Base-by-base conservation (phyloP, 2,888 invertebrate species). In the Drosophila kambysellisi region DNA sequence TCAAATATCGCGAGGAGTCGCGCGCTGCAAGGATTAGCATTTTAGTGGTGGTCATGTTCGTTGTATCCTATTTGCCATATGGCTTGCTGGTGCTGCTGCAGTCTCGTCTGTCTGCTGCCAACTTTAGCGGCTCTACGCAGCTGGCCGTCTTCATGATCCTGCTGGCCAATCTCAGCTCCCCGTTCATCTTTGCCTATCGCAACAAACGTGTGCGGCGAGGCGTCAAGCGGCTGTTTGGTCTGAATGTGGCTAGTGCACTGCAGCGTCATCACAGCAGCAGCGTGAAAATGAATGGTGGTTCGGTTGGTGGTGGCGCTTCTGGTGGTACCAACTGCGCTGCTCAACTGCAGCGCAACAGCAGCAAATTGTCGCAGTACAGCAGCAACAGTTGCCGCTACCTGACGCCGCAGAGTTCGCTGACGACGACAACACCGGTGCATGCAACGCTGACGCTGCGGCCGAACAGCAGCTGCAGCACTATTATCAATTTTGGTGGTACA, bases 1-100 rank as follows among this genome's bases (percentile, higher is more conserved):
- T 97, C 93, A 95, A 96, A 89, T 97, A 97, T 92, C 95, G 97
- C 62, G 98, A 98, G 92, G 98, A 98, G 93, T 97, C 97, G 81
- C 95, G 97, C 78, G 97, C 98, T 3, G 98, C 97, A 11, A 96
- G 97, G 79, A 97, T 98, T 60, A 97, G 97, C 90, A 95, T 93
- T 65, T 80, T 93, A 79, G 93, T 93, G 73, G 93, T 93, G 48
- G 92, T 93, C 20, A 93, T 93, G 93, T 93, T 93, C 74, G 89
- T 93, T 37, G 91, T 93, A 58, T 93, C 93, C 32, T 93, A 93
- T 66, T 75, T 93, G 73, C 93, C 93, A 25, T 93, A 92, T 59
- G 93, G 93, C 8, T 78, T 93, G 41, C 73, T 93, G 32, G 92
- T 93, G 46, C 73, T 93, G 63, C 83, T 93, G 50, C 93, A 93